phyloP scores from a whole-genome alignment of 2,888 invertebrate genomes.

The Vanessa cardui region DNA sequence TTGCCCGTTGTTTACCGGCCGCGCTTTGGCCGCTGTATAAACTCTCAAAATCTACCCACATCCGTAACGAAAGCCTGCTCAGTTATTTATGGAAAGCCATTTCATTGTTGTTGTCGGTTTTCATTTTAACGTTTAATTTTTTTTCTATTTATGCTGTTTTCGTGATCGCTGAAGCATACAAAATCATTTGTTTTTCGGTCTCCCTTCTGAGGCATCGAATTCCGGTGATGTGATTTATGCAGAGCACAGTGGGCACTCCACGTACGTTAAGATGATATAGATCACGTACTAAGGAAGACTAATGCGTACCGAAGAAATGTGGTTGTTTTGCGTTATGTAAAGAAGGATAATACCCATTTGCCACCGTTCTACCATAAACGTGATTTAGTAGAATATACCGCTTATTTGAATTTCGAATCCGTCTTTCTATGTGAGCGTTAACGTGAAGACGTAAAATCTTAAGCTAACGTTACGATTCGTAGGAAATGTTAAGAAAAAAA shows the following conservation, averaged over 20 bases:
- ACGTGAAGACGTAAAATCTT: slow-evolving; percentile 66
- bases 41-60: slow-evolving; percentile 79
- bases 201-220: slow-evolving; percentile 62
- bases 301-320: slow-evolving; percentile 60
- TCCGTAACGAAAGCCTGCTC: slow-evolving; percentile 77
- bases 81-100: slow-evolving; percentile 79
- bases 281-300: slow-evolving; percentile 56
- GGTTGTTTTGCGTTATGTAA: slow-evolving; percentile 61
- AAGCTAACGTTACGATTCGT: slow-evolving; percentile 55
- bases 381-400: slow-evolving; percentile 70
- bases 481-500: slow-evolving; percentile 34
- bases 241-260: slow-evolving; percentile 48
- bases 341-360: slow-evolving; percentile 59
- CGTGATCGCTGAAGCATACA: slow-evolving; percentile 58
- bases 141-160: slow-evolving; percentile 70
- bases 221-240: slow-evolving; percentile 65
- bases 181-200: slow-evolving; percentile 70
- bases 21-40: slow-evolving; percentile 70
- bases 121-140: slow-evolving; percentile 75
- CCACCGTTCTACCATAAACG: slow-evolving; percentile 59
- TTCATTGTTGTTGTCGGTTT: slow-evolving; percentile 79
- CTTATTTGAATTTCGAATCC: slow-evolving; percentile 74
- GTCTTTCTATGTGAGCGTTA: slow-evolving; percentile 60
- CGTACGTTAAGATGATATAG: slow-evolving; percentile 51
- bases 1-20: slow-evolving; percentile 69